Base-by-base conservation (phyloP, 2,113 vertebrate species). In the Pica pica region DNA sequence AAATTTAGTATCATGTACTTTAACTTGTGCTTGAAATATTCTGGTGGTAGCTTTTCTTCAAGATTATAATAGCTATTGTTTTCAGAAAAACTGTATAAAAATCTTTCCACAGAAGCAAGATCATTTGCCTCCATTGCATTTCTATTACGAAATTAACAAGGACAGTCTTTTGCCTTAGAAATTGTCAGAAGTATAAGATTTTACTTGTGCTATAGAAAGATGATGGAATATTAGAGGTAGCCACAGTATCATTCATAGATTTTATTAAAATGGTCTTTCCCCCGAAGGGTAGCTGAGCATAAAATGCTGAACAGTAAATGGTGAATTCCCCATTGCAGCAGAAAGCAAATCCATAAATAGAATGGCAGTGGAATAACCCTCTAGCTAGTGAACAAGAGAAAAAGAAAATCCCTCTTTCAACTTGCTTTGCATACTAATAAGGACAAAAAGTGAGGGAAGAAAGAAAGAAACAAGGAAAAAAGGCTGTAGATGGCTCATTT, bases 341-440 rank as follows among this genome's bases (percentile, higher is more conserved):
- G 59, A 94, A 94, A 95, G 87, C 28, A 46, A 65, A 80, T 90
- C 89, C 95, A 95, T 92, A 96, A 96, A 95, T 80, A 95, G 89
- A 93, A 94, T 0, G 0, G 18, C 41, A 71, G 5, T 1, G 60
- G 87, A 94, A 96, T 78, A 95, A 69, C 77, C 64, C 77, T 91
- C 67, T 68, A 81, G 75, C 63, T 68, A 86, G 70, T 28, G 70
- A 94, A 57, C 7, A 37, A 75, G 47, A 63, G 69, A 96, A 55
- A 41, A 85, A 93, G 91, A 93, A 96, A 92, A 85, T 90, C 87
- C 74, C 55, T 95, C 30, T 74, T 93, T 73, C 12, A 15, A 42
- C 67, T 26, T 86, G 52, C 67, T 92, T 87, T 94, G 91, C 83
- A 86, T 94, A 61, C 27, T 87, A 85, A 92, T 90, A 41, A 92